phyloP scores from a whole-genome alignment of 2,888 invertebrate species.

The Chrysolina haemoptera region DNA sequence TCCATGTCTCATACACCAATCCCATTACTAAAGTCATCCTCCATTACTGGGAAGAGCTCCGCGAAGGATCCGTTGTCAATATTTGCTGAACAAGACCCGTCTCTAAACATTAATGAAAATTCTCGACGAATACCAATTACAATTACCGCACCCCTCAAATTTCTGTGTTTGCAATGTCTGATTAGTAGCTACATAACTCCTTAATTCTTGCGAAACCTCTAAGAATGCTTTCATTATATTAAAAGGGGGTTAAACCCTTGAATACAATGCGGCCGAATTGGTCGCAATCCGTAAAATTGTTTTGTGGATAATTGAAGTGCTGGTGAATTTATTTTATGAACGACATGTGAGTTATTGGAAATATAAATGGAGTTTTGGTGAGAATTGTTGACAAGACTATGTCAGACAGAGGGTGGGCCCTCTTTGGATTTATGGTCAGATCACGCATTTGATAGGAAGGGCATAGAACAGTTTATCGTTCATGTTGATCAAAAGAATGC shows the following conservation, averaged over 20 bases:
- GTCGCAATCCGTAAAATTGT: slow-evolving; percentile 13
- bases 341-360: not conserved
- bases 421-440: no score
- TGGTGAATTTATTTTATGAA: not conserved
- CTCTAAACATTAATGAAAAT: slow-evolving; percentile 21
- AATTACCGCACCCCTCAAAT: slow-evolving; percentile 21
- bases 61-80: slow-evolving; percentile 3
- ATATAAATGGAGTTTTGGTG: no score
- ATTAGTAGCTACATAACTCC: slow-evolving; percentile 56
- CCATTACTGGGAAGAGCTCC: not conserved
- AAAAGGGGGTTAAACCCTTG: slow-evolving; percentile 41
- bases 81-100: slow-evolving; percentile 15
- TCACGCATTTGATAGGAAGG: no score
- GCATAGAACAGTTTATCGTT: no score
- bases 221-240: slow-evolving; percentile 57
- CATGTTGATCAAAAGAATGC: no score
- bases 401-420: no score
- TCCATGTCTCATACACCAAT: not conserved
- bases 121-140: slow-evolving; percentile 22
- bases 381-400: no score
- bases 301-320: not conserved
- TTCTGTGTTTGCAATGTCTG: slow-evolving; percentile 48
- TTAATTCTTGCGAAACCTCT: slow-evolving; percentile 54
- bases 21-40: not conserved
- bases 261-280: slow-evolving; percentile 1